These are phyloP conservation scores for Plecturocebus donacophilus DNA, from an alignment of 2,113 vertebrate species.

Conservation along the genomic window DNA sequence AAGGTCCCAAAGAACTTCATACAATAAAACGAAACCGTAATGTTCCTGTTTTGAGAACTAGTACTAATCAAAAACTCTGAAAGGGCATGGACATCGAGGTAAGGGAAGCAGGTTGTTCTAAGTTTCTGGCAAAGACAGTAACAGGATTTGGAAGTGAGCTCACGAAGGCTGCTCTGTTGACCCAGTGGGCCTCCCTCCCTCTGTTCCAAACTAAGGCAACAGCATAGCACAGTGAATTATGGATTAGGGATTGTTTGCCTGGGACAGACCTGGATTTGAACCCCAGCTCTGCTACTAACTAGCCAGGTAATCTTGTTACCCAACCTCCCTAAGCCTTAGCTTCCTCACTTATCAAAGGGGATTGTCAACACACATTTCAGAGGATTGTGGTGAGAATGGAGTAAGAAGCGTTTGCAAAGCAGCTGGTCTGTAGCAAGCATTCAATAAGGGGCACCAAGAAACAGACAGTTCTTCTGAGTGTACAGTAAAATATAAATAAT, in stretches of 20 bases:
- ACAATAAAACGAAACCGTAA: neutral
- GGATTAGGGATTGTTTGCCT: neutral
- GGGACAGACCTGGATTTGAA: neutral
- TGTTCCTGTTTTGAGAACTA: conserved; percentile 19
- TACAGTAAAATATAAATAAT: neutral
- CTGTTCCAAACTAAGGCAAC: neutral
- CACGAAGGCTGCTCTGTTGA: neutral
- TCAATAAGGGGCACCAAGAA: neutral
- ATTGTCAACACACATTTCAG: neutral
- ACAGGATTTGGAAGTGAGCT: neutral
- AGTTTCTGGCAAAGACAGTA: neutral
- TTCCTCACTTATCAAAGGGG: neutral
- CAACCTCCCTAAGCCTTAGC: neutral
- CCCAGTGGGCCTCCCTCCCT: neutral
- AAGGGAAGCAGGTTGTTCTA: neutral
- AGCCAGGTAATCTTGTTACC: neutral
- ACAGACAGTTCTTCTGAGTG: neutral
- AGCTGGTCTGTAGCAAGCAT: neutral
- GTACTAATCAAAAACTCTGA: neutral
- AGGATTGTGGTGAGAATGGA: neutral
- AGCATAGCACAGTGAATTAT: too few relatives aligned
- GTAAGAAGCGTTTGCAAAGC: neutral
- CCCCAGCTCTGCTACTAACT: neutral
- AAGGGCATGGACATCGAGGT: neutral
- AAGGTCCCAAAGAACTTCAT: neutral